A percentile compares a stretch with the other conserved stretches of the same genome.
These are phyloP conservation scores for Anoplius nigerrimus DNA, from an alignment of 2,888 invertebrate species.

Conservation along the genomic window DNA sequence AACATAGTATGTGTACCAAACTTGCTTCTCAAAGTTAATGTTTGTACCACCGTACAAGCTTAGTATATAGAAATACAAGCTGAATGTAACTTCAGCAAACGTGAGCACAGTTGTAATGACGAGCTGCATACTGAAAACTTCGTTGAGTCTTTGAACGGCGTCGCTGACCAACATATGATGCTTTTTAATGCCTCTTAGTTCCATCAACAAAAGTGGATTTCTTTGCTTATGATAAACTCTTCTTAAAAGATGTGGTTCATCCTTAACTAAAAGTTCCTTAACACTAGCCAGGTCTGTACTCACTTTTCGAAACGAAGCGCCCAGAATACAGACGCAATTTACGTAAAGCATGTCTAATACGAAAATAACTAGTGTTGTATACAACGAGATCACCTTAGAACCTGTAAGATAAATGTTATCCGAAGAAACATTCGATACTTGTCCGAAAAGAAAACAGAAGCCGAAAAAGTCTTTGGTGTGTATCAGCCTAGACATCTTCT, in stretches of 20 bases:
- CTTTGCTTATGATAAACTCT: slow-evolving; percentile 61
- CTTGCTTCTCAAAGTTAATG: slow-evolving; percentile 44
- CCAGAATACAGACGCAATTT: slow-evolving; percentile 56
- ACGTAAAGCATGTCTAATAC: slow-evolving; percentile 55
- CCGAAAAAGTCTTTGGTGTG: slow-evolving; percentile 54
- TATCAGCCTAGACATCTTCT: slow-evolving; percentile 39
- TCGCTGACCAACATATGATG: slow-evolving; percentile 59
- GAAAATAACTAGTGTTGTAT: slow-evolving; percentile 43
- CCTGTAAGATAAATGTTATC: neutral
- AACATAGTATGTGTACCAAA: slow-evolving; percentile 43
- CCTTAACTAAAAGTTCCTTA: slow-evolving; percentile 44
- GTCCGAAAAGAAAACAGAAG: slow-evolving; percentile 43
- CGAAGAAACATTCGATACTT: slow-evolving; percentile 34
- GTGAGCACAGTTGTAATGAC: slow-evolving; percentile 54
- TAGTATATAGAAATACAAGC: slow-evolving; percentile 61
- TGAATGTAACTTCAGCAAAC: slow-evolving; percentile 62
- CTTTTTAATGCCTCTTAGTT: slow-evolving; percentile 55
- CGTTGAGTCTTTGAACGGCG: slow-evolving; percentile 52
- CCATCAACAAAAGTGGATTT: slow-evolving; percentile 57
- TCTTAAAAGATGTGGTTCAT: slow-evolving; percentile 63
- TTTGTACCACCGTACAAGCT: slow-evolving; percentile 18
- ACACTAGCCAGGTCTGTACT: slow-evolving; percentile 53
- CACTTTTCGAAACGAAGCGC: slow-evolving; percentile 52
- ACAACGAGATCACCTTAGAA: slow-evolving; percentile 33
- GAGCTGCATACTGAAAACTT: slow-evolving; percentile 55